Percentiles rank a stretch among this genome's conserved stretches.
Conservation (phyloP, 2,113 vertebrate genomes). For the Mobula birostris region DNA sequence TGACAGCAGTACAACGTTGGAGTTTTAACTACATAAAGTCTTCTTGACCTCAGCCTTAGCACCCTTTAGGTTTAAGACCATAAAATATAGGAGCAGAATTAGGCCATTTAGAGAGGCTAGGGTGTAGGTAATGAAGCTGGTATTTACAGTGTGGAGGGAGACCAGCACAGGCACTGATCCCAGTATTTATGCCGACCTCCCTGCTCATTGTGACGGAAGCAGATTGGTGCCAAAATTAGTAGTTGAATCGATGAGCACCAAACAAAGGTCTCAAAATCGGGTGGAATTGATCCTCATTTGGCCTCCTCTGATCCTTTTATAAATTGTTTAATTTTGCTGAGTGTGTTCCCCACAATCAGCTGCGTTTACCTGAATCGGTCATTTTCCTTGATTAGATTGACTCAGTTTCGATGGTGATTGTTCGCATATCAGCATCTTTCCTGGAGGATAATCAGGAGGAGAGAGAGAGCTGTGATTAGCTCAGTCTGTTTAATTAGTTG, state of each 20-base stretch:
- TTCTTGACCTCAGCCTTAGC: too few species aligned
- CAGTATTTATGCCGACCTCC: too few species aligned
- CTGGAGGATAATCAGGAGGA: background rate
- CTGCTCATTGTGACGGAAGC: too few species aligned
- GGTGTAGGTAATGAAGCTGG: background rate
- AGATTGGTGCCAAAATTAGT: background rate
- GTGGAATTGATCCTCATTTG: background rate
- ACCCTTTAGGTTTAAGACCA: background rate
- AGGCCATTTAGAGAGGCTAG: background rate
- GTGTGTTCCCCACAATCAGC: background rate
- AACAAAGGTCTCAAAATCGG: background rate
- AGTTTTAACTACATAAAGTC: too few species aligned
- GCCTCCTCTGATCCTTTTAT: background rate
- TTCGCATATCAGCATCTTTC: background rate
- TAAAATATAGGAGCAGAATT: too few species aligned
- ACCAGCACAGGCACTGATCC: background rate
- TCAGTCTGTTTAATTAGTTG: background rate
- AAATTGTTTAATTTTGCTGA: constrained; percentile 16
- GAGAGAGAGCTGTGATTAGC: constrained; percentile 1
- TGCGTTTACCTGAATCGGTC: background rate
- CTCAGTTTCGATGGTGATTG: background rate
- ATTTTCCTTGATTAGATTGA: constrained; percentile 21
- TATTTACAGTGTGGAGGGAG: background rate
- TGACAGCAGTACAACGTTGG: too few species aligned
- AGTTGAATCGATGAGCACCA: background rate